Conservation (phyloP, 1,140 invertebrate genomes). For the Onthophagus taurus region DNA sequence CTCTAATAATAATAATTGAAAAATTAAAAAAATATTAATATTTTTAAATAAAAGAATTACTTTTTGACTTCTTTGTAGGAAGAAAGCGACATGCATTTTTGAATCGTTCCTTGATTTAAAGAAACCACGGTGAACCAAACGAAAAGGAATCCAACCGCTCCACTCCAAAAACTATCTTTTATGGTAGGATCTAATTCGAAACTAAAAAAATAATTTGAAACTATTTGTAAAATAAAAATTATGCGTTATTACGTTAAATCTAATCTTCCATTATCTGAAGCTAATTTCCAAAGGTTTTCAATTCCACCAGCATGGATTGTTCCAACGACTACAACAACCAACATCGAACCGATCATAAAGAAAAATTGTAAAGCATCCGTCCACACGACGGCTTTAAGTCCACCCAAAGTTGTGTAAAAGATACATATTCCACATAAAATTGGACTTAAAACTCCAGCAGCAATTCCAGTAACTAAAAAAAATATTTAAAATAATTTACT, state of each 20-base stretch:
- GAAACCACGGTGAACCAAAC: constrained; percentile 43
- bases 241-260: constrained; percentile 18
- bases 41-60: constrained; percentile 6
- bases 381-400: constrained; percentile 62
- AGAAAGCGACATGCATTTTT: constrained; percentile 49
- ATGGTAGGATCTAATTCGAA: constrained; percentile 14
- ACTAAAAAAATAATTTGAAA: constrained; percentile 4
- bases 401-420: constrained; percentile 67
- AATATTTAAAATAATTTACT: neutral
- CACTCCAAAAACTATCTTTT: constrained; percentile 15
- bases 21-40: constrained; percentile 14
- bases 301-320: constrained; percentile 54
- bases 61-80: neutral
- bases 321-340: constrained; percentile 37
- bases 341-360: constrained; percentile 51
- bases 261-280: constrained; percentile 40
- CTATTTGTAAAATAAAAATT: neutral
- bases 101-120: constrained; percentile 50
- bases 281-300: constrained; percentile 37
- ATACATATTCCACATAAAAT: constrained; percentile 62
- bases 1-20: constrained; percentile 46
- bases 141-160: constrained; percentile 10
- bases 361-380: constrained; percentile 58
- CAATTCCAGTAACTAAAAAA: constrained; percentile 54
- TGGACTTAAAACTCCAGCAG: constrained; percentile 52